These are phyloP conservation scores for Trematocara marginatum DNA, from an alignment of 2,113 vertebrate genomes.

Conservation along the genomic window DNA sequence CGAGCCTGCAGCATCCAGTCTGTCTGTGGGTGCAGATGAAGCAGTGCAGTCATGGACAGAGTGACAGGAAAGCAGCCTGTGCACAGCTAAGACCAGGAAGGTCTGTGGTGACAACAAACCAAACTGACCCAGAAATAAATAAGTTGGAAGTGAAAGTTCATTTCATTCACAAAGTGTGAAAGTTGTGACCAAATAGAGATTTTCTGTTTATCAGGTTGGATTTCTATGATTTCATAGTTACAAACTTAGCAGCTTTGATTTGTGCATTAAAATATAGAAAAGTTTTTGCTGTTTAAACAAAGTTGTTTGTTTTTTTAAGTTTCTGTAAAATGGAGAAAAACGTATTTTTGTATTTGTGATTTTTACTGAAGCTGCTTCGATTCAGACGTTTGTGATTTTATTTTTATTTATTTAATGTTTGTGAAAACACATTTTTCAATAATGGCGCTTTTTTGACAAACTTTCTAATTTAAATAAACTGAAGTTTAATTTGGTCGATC, in stretches of 20 bases:
- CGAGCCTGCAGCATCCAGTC: not conserved
- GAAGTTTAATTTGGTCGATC: not conserved
- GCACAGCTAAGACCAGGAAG: not conserved
- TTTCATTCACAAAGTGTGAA: not conserved
- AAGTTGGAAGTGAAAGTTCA: not conserved
- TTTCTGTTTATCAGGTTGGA: not conserved
- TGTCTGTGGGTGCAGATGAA: not conserved
- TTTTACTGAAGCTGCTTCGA: not conserved
- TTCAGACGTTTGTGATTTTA: not conserved
- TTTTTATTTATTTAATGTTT: not conserved
- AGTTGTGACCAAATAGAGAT: conserved; percentile 13
- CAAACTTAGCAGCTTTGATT: not conserved
- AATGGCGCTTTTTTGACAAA: accelerated
- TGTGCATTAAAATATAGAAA: not conserved
- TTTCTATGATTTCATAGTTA: not conserved
- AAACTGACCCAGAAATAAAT: not conserved
- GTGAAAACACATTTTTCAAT: not conserved
- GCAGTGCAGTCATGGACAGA: not conserved
- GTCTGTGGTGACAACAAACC: not conserved
- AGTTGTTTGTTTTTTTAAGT: accelerated
- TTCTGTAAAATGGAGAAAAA: not conserved
- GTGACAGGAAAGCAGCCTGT: not conserved
- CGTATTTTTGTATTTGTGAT: not conserved
- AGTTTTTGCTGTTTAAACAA: not conserved
- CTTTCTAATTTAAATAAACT: not conserved